These are phyloP conservation scores for Gobio occitaniae DNA, from an alignment of 2,797 vertebrate species.

Conservation along the genomic window DNA sequence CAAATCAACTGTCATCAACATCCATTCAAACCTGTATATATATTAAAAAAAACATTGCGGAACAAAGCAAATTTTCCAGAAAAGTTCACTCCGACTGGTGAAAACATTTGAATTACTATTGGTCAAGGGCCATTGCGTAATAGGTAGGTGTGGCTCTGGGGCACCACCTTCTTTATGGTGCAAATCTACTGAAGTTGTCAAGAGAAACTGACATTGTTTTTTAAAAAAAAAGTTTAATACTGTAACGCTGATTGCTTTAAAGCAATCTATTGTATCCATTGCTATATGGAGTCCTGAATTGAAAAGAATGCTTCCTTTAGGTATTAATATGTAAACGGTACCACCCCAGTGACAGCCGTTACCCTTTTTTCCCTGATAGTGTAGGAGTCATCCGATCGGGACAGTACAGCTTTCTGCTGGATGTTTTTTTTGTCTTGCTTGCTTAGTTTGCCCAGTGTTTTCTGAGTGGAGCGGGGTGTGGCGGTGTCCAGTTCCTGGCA, in stretches of 20 bases:
- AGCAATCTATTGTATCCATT: not conserved
- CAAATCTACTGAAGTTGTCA: not conserved
- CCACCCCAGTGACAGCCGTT: not conserved
- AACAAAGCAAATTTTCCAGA: not conserved
- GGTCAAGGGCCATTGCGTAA: not conserved
- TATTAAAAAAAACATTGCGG: too few relatives aligned
- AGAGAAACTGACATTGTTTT: too few relatives aligned
- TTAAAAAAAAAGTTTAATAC: not conserved
- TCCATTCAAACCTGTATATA: too few relatives aligned
- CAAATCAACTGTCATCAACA: not conserved
- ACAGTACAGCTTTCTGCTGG: not conserved
- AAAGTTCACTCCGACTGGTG: not conserved
- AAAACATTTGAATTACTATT: not conserved
- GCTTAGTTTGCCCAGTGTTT: conserved; percentile 14
- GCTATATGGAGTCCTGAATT: not conserved
- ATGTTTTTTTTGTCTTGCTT: not conserved
- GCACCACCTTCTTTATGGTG: not conserved
- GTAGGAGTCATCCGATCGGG: not conserved
- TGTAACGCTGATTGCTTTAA: not conserved
- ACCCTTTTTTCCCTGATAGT: not conserved
- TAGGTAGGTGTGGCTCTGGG: not conserved
- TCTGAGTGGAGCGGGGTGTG: conserved; percentile 8
- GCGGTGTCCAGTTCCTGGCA: conserved; percentile 34
- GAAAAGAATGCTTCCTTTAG: not conserved
- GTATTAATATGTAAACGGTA: not conserved